phyloP scores from a whole-genome alignment of 2,888 invertebrate species.

The Lysandra coridon region DNA sequence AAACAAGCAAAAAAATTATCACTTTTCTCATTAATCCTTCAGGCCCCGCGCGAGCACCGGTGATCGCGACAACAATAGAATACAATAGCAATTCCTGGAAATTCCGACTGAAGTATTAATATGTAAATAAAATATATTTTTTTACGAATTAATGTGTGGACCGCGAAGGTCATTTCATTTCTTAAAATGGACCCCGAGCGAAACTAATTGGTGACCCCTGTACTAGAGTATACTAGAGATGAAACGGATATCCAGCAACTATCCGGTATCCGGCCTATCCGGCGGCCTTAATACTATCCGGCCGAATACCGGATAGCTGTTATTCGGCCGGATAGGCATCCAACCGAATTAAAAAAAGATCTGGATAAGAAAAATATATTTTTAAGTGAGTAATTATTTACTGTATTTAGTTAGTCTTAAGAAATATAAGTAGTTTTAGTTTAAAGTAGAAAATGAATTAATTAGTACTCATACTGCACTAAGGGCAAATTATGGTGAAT shows the following conservation, averaged over 20 bases:
- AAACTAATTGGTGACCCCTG: too few relatives aligned
- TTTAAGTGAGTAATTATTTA: background rate
- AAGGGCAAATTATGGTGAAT: slow-evolving; percentile 40
- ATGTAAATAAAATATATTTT: too few relatives aligned
- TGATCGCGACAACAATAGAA: too few relatives aligned
- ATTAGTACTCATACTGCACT: slow-evolving; percentile 39
- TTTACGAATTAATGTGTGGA: too few relatives aligned
- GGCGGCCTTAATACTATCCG: background rate
- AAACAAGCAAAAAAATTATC: too few relatives aligned
- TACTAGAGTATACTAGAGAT: background rate
- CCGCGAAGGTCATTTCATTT: too few relatives aligned
- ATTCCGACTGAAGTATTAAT: too few relatives aligned
- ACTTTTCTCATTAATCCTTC: too few relatives aligned
- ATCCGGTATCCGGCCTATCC: slow-evolving; percentile 15
- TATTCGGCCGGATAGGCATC: slow-evolving; percentile 4
- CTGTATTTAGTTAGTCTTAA: background rate
- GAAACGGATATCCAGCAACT: slow-evolving; percentile 29
- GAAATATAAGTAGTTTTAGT: background rate
- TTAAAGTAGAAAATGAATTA: slow-evolving; percentile 7
- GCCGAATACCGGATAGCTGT: background rate
- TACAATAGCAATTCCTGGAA: too few relatives aligned
- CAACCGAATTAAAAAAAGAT: background rate
- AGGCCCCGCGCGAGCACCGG: too few relatives aligned
- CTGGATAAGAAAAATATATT: background rate
- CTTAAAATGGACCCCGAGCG: too few relatives aligned